A percentile compares a stretch with the other conserved stretches of the same genome.
phyloP scores from a whole-genome alignment of 2,113 vertebrate genomes.

The Odontophorus gujanensis region DNA sequence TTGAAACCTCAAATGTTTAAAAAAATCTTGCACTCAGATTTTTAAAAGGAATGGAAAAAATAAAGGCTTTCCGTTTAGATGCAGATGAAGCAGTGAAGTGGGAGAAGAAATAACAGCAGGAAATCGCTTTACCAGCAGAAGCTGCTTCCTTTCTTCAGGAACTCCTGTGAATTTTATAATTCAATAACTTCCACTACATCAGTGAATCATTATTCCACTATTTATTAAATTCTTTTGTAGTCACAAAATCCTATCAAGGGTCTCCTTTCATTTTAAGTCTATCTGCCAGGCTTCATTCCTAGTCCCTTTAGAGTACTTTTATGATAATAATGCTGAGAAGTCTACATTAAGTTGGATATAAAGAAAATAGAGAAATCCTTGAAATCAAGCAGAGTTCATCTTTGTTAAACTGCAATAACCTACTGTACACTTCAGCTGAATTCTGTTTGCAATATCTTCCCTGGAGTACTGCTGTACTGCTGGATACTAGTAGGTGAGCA shows the following conservation, averaged over 20 bases:
- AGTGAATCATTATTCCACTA: background rate
- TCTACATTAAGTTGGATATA: slow-evolving; percentile 27
- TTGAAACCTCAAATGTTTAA: background rate
- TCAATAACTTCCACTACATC: slow-evolving; percentile 19
- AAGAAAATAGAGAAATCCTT: slow-evolving; percentile 56
- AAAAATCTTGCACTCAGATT: background rate
- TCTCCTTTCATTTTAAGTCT: slow-evolving; percentile 38
- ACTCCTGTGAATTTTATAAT: background rate
- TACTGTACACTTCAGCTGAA: slow-evolving; percentile 33
- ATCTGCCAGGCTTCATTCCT: slow-evolving; percentile 16
- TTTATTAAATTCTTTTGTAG: slow-evolving; percentile 54
- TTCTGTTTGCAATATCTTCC: slow-evolving; percentile 38
- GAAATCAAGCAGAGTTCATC: slow-evolving; percentile 54
- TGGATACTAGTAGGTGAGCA: background rate
- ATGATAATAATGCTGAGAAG: slow-evolving; percentile 21
- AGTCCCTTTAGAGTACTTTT: slow-evolving; percentile 21
- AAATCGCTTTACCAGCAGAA: background rate
- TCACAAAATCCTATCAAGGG: slow-evolving; percentile 29
- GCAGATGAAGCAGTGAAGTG: background rate
- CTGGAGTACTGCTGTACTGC: background rate
- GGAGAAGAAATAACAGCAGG: background rate
- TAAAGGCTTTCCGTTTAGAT: background rate
- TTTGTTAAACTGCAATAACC: slow-evolving; percentile 55
- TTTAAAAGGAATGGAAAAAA: background rate
- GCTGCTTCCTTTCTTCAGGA: background rate